Base-by-base conservation (phyloP, 2,797 vertebrate genomes). In the Nasua narica region DNA sequence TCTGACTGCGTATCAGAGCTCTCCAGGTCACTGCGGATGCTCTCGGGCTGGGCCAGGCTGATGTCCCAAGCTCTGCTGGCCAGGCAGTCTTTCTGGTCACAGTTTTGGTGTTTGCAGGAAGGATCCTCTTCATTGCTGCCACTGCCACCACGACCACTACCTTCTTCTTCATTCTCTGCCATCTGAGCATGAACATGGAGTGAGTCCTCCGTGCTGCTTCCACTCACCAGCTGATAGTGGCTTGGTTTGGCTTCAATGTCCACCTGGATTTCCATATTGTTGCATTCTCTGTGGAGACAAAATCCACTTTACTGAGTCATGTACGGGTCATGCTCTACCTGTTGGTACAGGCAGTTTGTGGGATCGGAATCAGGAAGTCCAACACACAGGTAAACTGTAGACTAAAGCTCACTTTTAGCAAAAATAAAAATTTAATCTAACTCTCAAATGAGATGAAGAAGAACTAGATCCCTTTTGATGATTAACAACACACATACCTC, bases 201-300 rank as follows among this genome's bases (percentile, higher is more conserved):
- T 0, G 99, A 99, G 91, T 99, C 99, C 98, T 99, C 99, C 0
- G 99, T 99, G 35, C 99, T 99, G 98, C 99, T 99, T 96, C 99
- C 99, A 14, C 99, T 99, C 98, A 99, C 99, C 98, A 99, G 98
- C 98, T 99, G 99, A 98, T 99, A 99, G 97, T 99, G 99, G 95
- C 99, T 99, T 90, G 99, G 99, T 98, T 99, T 99, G 98, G 99
- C 99, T 98, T 99, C 99, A 7, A 99, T 99, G 99, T 99, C 99
- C 98, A 99, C 99, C 98, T 99, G 99, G 98, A 99, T 99, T 98
- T 99, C 99, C 98, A 99, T 99, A 98, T 99, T 99, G 97, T 99
- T 99, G 98, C 99, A 99, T 98, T 99, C 99, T 98, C 99, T 99
- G 98, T 79, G 98, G 97, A 91, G 81, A 97, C 85, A 98, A 95